phyloP scores from a whole-genome alignment of 2,888 invertebrate genomes.

The Agriopis aurantiaria region DNA sequence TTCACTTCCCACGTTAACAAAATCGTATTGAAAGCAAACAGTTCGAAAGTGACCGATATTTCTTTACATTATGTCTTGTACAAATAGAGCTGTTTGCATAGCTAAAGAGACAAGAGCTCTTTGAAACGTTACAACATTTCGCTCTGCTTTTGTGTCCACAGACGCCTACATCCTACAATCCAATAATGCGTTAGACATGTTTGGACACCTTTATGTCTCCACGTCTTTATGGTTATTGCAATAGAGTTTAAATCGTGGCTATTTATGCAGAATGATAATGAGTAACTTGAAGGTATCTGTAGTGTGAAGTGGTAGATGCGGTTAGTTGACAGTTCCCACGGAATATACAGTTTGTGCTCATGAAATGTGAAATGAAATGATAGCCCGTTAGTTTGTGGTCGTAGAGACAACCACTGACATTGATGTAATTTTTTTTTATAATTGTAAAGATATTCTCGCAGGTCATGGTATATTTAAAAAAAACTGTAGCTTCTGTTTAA shows the following conservation, averaged over 20 bases:
- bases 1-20: conserved; percentile 44
- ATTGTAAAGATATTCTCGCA: neutral
- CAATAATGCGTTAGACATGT: conserved; percentile 35
- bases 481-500: too few species aligned
- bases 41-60: conserved; percentile 47
- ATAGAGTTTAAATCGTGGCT: conserved; percentile 27
- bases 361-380: conserved; percentile 70
- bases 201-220: conserved; percentile 24
- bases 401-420: conserved; percentile 24
- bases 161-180: conserved; percentile 45
- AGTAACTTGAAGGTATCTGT: conserved; percentile 29
- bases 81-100: conserved; percentile 46
- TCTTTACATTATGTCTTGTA: conserved; percentile 41
- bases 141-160: conserved; percentile 45
- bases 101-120: conserved; percentile 44
- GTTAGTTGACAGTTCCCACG: conserved; percentile 76
- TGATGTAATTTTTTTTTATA: conserved; percentile 6
- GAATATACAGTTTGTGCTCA: conserved; percentile 59
- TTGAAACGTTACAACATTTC: conserved; percentile 44
- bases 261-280: conserved; percentile 28
- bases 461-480: too few species aligned
- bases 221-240: conserved; percentile 20
- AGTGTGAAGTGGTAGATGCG: conserved; percentile 46
- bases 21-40: conserved; percentile 44
- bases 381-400: conserved; percentile 65